Percentiles rank a stretch among this genome's conserved stretches.
Conservation (phyloP, 2,113 vertebrate genomes). For the Seriola dumerili region DNA sequence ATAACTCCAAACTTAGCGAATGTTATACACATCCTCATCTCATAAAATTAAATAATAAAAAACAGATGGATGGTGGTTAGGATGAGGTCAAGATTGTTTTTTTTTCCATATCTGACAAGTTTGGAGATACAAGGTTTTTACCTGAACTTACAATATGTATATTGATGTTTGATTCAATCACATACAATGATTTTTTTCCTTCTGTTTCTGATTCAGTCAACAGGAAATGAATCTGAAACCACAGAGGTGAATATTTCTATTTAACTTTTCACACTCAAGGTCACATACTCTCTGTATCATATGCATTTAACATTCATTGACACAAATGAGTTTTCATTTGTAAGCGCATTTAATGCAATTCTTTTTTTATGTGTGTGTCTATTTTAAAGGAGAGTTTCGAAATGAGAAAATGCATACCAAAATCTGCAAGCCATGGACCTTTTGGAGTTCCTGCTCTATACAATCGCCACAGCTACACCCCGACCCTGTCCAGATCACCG, state of each 20-base stretch:
- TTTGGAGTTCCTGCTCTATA: slow-evolving; percentile 88
- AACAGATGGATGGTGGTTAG: background rate
- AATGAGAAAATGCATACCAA: slow-evolving; percentile 87
- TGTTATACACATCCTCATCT: too few species aligned
- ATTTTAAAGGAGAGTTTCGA: slow-evolving; percentile 89
- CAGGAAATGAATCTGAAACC: slow-evolving; percentile 90
- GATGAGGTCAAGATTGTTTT: background rate
- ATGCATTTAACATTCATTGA: background rate
- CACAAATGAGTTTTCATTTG: background rate
- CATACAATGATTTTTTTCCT: slow-evolving; percentile 2
- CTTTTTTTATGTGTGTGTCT: background rate
- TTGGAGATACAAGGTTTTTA: slow-evolving; percentile 17
- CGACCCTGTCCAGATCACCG: slow-evolving; percentile 91
- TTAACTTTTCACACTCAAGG: background rate
- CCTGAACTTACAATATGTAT: background rate
- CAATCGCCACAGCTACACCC: slow-evolving; percentile 93
- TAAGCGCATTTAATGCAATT: background rate
- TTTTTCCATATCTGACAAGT: background rate
- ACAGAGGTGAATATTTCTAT: slow-evolving; percentile 65
- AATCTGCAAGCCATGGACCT: slow-evolving; percentile 92
- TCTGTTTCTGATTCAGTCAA: slow-evolving; percentile 87
- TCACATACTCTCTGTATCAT: background rate
- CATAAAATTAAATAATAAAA: background rate
- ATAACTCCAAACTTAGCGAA: background rate
- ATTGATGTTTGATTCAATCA: background rate